A percentile compares a stretch with the other conserved stretches of the same genome.
Evolutionary conservation across 2,797 vertebrate genomes (phyloP).

Genomic region (Etheostoma perlongum): DNA sequence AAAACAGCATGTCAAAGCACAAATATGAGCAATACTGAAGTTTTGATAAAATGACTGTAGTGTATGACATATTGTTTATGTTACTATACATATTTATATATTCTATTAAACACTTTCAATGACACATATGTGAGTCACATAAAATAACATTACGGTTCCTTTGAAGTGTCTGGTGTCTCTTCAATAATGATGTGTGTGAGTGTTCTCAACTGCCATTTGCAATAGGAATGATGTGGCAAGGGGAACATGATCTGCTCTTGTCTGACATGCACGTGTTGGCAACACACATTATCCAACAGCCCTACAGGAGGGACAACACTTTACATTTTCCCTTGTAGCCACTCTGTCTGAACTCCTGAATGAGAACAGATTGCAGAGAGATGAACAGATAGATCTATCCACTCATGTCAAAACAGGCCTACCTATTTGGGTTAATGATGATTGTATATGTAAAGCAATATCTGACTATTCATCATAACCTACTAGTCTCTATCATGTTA

Average conservation of each 20-base stretch:
- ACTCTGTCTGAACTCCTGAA: constrained; percentile 45
- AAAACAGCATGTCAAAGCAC: constrained; percentile 36
- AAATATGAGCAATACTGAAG: background rate
- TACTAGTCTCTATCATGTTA: background rate
- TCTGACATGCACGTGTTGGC: constrained; percentile 59
- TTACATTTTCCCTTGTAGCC: constrained; percentile 41
- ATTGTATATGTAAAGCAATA: background rate
- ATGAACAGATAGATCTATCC: constrained; percentile 7
- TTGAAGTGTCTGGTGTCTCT: constrained; percentile 64
- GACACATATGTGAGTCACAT: constrained; percentile 41
- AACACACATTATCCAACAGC: constrained; percentile 44
- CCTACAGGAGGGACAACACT: constrained; percentile 23
- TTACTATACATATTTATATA: background rate
- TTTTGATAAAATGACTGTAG: background rate
- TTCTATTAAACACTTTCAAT: constrained; percentile 10
- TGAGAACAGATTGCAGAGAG: constrained; percentile 47
- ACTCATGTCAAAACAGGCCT: background rate
- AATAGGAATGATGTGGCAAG: constrained; percentile 40
- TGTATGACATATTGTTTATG: background rate
- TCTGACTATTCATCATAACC: background rate
- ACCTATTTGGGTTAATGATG: constrained; percentile 1
- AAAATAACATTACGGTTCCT: constrained; percentile 12
- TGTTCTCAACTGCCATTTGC: constrained; percentile 57
- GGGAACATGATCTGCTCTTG: constrained; percentile 69
- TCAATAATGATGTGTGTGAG: constrained; percentile 53